Percentiles rank a stretch among this genome's conserved stretches.
phyloP scores from a whole-genome alignment of 2,888 invertebrate species.

The Nymphalis polychloros region DNA sequence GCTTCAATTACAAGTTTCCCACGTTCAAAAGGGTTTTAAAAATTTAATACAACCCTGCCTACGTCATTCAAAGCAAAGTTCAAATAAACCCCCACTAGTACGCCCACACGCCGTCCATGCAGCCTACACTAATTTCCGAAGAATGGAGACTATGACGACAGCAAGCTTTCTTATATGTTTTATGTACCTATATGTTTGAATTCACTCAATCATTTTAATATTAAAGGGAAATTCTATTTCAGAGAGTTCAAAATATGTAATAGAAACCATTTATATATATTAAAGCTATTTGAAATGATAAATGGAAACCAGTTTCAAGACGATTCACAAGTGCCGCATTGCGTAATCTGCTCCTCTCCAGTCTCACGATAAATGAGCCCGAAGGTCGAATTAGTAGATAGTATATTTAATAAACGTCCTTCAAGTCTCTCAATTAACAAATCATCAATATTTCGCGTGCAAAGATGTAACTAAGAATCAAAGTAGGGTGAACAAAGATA shows the following conservation, averaged over 20 bases:
- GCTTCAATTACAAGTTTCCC: no score
- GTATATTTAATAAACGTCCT: conserved; percentile 36
- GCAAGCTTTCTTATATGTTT: background rate
- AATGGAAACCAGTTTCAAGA: conserved; percentile 45
- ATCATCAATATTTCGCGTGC: background rate
- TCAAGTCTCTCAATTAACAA: conserved; percentile 9
- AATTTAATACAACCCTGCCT: conserved; percentile 2
- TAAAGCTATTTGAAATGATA: background rate
- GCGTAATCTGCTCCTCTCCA: conserved; percentile 55
- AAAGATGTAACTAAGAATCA: background rate
- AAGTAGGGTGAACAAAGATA: background rate
- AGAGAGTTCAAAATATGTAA: background rate
- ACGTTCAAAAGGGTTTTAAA: background rate
- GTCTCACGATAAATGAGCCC: conserved; percentile 56
- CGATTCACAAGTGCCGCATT: conserved; percentile 59
- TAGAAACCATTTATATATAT: background rate
- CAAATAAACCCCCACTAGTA: background rate
- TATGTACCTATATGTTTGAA: background rate
- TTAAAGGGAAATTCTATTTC: background rate
- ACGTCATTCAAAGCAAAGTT: conserved; percentile 4
- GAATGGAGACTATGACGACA: background rate
- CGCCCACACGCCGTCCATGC: conserved; percentile 1
- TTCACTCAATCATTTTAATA: background rate
- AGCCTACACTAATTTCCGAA: conserved; percentile 1
- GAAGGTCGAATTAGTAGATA: conserved; percentile 52